Evolutionary conservation across 2,113 vertebrate species (phyloP), one percentile per base, ranked within the genome.

Genomic region (Equus przewalskii): DNA sequence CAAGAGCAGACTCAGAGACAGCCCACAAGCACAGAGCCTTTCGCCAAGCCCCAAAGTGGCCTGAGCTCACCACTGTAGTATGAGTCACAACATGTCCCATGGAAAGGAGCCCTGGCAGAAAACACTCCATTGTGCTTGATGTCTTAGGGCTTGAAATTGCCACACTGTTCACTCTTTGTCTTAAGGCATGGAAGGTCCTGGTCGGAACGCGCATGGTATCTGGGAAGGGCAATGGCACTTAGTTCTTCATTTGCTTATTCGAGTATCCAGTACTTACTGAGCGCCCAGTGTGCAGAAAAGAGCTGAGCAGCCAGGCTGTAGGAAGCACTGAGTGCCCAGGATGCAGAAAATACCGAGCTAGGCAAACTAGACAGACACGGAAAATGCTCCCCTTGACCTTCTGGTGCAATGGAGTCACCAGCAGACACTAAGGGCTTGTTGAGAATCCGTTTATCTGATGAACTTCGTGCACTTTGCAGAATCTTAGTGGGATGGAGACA

Each of bases 341-440:
- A 7, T 14, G 10, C 1, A 67, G 58, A 56, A 60, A 67, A 30
- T 2, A 2, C 36, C 1, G 8, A 30, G 16, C 24, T 4, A 19
- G 30, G 64, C 15, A 7, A 21, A 16, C 41, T 7, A 7, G 51
- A 49, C 1, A 8, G 6, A 72, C 12, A 16, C 0, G 1, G n/a
- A 22, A 49, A 19, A n/a, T 13, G 14, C 64, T 13, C 16, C 49
- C 49, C 8, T 4, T 15, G 26, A 26, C 49, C 76, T 60, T 13
- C 16, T 0, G 3, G 65, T 18, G 5, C 5, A 5, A n/a, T 13
- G 11, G 18, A 58, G 1, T 76, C 11, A 26, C 10, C 58, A 21
- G 0, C 33, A 54, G 33, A 80, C 8, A 36, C 1, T 0, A 26
- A 83, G 64, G 7, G 49, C 49, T 70, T 6, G 26, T 54, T 9